phyloP scores from a whole-genome alignment of 2,888 invertebrate species.

The Diadegma fenestrale region DNA sequence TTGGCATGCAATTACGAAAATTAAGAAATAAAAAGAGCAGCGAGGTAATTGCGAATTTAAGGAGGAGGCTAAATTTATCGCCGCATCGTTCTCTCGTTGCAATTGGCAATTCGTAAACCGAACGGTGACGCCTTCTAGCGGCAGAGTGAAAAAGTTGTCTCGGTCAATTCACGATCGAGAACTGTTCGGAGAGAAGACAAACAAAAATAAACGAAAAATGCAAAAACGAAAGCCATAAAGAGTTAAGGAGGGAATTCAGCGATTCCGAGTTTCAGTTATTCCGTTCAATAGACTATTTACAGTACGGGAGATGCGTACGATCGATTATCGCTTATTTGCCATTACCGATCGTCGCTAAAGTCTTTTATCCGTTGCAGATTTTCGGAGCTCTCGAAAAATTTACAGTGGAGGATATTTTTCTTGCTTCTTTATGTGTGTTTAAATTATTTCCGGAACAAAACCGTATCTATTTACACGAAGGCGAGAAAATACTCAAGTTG shows the following conservation, averaged over 20 bases:
- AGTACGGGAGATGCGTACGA: slow-evolving; percentile 3
- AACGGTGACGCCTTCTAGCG: neutral
- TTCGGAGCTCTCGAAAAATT: slow-evolving; percentile 24
- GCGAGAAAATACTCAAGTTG: neutral
- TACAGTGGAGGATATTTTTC: slow-evolving; percentile 26
- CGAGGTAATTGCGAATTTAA: slow-evolving; percentile 15
- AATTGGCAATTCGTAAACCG: neutral
- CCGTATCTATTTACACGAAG: slow-evolving; percentile 56
- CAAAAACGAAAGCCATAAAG: slow-evolving; percentile 5
- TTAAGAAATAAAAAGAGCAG: slow-evolving; percentile 51
- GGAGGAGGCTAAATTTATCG: neutral
- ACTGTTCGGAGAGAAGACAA: neutral
- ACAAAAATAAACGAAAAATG: slow-evolving; percentile 29
- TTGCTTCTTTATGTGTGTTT: neutral
- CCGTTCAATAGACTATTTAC: slow-evolving; percentile 57
- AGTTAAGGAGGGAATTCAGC: slow-evolving; percentile 27
- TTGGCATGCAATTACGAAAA: slow-evolving; percentile 25
- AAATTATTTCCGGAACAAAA: slow-evolving; percentile 45
- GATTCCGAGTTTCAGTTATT: slow-evolving; percentile 24
- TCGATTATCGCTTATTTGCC: neutral
- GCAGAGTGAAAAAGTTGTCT: neutral
- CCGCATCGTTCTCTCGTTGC: neutral
- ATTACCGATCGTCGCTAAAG: slow-evolving; percentile 24
- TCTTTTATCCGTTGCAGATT: slow-evolving; percentile 16
- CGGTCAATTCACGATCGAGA: neutral